A percentile compares a stretch with the other conserved stretches of the same genome.
phyloP scores from a whole-genome alignment of 2,888 invertebrate species.

The Drosophila longiperda region DNA sequence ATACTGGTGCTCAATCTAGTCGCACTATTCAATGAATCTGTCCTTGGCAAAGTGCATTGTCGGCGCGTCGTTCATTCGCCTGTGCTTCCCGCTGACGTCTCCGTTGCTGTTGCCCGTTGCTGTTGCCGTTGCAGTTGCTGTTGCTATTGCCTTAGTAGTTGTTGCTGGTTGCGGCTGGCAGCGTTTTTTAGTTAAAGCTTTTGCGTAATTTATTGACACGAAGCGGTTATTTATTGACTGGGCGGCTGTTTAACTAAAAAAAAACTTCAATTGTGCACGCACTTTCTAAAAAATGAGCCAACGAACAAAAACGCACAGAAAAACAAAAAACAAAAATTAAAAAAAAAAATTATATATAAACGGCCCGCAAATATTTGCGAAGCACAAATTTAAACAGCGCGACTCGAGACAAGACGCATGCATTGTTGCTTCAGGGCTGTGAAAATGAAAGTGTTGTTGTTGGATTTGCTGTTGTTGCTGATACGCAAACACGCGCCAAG shows the following conservation, averaged over 20 bases:
- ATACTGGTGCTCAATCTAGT: constrained; percentile 39
- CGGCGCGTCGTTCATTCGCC: constrained; percentile 78
- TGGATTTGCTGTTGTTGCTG: constrained; percentile 42
- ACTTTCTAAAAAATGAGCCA: constrained; percentile 73
- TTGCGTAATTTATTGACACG: constrained; percentile 79
- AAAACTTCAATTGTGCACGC: constrained; percentile 72
- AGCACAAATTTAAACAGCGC: constrained; percentile 68
- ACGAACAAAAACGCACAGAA: constrained; percentile 11
- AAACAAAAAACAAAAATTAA: constrained; percentile 5
- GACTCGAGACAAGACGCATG: constrained; percentile 59
- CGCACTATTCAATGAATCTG: constrained; percentile 84
- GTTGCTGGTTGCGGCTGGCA: constrained; percentile 32
- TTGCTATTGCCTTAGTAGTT: constrained; percentile 38
- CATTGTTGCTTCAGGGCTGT: constrained; percentile 69
- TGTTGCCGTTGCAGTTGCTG: constrained; percentile 23
- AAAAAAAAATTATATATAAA: constrained; percentile 6
- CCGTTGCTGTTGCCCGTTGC: constrained; percentile 12
- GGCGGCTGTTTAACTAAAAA: constrained; percentile 56
- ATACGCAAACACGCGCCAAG: constrained; percentile 69
- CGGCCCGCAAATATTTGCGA: constrained; percentile 70
- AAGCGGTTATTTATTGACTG: constrained; percentile 70
- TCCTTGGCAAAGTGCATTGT: constrained; percentile 84
- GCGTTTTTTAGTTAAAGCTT: constrained; percentile 51
- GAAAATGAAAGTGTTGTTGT: constrained; percentile 75
- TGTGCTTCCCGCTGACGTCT: constrained; percentile 10